Percentiles rank a stretch among this genome's conserved stretches.
phyloP scores from a whole-genome alignment of 2,797 vertebrate genomes.

The Erpetoichthys calabaricus region DNA sequence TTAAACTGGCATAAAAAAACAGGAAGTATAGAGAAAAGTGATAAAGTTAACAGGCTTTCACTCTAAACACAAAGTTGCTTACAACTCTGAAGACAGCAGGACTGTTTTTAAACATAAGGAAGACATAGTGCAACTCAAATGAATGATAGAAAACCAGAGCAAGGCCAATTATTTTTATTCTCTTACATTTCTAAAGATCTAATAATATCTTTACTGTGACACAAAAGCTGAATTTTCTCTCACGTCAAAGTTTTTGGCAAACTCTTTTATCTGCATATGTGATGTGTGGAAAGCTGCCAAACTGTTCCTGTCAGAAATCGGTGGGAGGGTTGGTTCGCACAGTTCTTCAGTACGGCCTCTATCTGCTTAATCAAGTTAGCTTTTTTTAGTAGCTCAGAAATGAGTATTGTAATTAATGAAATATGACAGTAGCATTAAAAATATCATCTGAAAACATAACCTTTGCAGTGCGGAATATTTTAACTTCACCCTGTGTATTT shows the following conservation, averaged over 20 bases:
- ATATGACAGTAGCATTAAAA: too few species aligned
- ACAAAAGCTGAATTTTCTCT: conserved; percentile 5
- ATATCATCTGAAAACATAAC: too few species aligned
- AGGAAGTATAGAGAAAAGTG: too few species aligned
- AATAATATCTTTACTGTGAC: conserved; percentile 1
- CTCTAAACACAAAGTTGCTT: too few species aligned
- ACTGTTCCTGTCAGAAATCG: conserved; percentile 5
- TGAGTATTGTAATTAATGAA: too few species aligned
- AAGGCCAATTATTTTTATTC: conserved; percentile 5
- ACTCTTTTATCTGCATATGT: background rate
- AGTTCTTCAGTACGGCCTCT: background rate
- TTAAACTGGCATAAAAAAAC: too few species aligned
- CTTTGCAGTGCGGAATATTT: too few species aligned
- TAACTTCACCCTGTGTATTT: too few species aligned
- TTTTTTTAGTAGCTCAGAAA: too few species aligned
- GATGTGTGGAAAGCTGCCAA: conserved; percentile 3
- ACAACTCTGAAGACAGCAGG: too few species aligned
- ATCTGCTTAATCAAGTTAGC: background rate
- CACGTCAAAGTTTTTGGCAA: conserved; percentile 3
- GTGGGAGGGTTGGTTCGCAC: background rate
- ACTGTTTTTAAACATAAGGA: background rate
- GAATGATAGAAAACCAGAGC: conserved; percentile 1
- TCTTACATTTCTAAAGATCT: conserved; percentile 2
- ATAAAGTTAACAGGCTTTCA: too few species aligned
- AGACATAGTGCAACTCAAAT: background rate